Evolutionary conservation across 2,113 vertebrate genomes (phyloP), one percentile per base, ranked within the genome.

Genomic region (Nerophis lumbriciformis): DNA sequence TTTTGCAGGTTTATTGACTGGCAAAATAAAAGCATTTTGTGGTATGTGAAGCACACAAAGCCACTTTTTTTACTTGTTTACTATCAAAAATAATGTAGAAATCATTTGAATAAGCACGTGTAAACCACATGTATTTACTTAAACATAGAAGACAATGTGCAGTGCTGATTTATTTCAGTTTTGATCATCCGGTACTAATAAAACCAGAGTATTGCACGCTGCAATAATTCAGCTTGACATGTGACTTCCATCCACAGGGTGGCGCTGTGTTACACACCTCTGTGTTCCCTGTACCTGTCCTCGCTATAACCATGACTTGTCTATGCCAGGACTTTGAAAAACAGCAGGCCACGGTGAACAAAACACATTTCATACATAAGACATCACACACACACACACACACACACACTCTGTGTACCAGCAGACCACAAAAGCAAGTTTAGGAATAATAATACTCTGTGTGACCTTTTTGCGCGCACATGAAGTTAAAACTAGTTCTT

Each of bases 361-460:
- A 60, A 82, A 73, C 63, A 53, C 37, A 28, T 62, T 57, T 71
- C 77, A 48, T 19, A 53, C 35, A 13, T 47, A 58, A 67, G 69
- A 81, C 73, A n/a, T 45, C 62, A 42, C 37, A 38, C 54, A 11
- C 37, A 7, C 35, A 13, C 52, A 37, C 35, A 19, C 52, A 37
- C 52, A 53, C 53, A 36, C 11, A 53, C 12, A 42, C 8, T 19
- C n/a, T 19, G 64, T 53, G 53, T 63, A 73, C 62, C 77, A 79
- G 80, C 76, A 9, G 77, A 81, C n/a, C 76, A 79, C 79, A 21
- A 77, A 83, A 81, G 80, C 78, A 79, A 63, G 70, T 68, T 62
- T 65, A 53, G 16, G 44, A 71, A 57, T 58, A 54, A 73, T 88
- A 88, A 90, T 86, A 90, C 83, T 85, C 71, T 28, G 58, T 77